A percentile compares a stretch with the other conserved stretches of the same genome.
These are phyloP conservation scores for Phortica magna DNA, from an alignment of 2,888 invertebrate species.

Conservation along the genomic window DNA sequence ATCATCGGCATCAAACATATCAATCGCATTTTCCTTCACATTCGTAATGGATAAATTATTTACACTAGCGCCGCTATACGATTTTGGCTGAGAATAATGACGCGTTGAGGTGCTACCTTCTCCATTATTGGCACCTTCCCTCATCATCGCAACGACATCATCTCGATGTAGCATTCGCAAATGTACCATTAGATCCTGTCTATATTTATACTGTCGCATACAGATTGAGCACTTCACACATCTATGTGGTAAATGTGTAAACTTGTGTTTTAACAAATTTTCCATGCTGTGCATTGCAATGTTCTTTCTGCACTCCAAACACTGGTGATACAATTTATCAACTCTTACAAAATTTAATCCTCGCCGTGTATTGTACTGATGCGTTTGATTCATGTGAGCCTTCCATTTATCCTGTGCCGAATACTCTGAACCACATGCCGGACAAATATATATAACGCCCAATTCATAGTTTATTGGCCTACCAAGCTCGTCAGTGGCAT, in stretches of 20 bases:
- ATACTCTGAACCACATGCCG: constrained; percentile 68
- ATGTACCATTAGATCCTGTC: constrained; percentile 74
- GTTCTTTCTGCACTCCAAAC: constrained; percentile 70
- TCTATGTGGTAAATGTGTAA: constrained; percentile 72
- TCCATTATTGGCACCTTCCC: constrained; percentile 31
- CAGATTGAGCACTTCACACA: constrained; percentile 72
- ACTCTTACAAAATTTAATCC: constrained; percentile 71
- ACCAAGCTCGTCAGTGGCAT: constrained; percentile 63
- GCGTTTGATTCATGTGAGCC: constrained; percentile 68
- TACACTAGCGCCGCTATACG: not conserved
- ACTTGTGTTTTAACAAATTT: constrained; percentile 73
- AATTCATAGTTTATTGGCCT: constrained; percentile 67
- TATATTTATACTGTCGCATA: constrained; percentile 72
- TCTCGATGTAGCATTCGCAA: constrained; percentile 69
- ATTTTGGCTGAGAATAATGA: not conserved
- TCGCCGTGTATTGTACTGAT: constrained; percentile 68
- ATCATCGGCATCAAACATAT: constrained; percentile 51
- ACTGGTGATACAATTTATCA: constrained; percentile 72
- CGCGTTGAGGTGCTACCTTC: constrained; percentile 36
- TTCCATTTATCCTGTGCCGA: constrained; percentile 72
- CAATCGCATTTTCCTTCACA: constrained; percentile 54
- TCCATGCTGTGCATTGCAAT: constrained; percentile 75
- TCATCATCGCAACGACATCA: constrained; percentile 64
- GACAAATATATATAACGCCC: constrained; percentile 73
- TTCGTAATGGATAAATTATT: constrained; percentile 47